Percentiles rank a stretch among this genome's conserved stretches.
phyloP scores from a whole-genome alignment of 2,888 invertebrate species.

The Ypsolopha scabrella region DNA sequence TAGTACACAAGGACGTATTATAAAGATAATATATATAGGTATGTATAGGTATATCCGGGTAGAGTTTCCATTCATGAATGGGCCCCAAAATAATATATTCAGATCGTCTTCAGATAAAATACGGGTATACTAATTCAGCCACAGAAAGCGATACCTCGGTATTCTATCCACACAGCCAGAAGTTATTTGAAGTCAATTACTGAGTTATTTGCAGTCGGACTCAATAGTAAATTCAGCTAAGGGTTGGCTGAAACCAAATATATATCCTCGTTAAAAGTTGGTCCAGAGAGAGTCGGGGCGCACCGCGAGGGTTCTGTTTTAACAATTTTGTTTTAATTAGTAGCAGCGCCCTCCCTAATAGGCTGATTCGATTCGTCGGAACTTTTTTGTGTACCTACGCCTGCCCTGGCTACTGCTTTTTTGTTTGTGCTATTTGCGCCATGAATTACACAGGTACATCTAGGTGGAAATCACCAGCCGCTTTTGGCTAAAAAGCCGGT shows the following conservation, averaged over 20 bases:
- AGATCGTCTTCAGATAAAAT: no score
- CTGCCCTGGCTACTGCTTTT: constrained; percentile 6
- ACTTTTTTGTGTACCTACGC: constrained; percentile 20
- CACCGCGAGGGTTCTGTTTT: constrained; percentile 45
- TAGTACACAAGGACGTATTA: no score
- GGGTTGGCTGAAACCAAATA: constrained; percentile 67
- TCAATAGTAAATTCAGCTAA: constrained; percentile 67
- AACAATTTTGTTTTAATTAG: constrained; percentile 70
- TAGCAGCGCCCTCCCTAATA: constrained; percentile 50
- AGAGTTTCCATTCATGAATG: no score
- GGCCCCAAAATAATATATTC: no score
- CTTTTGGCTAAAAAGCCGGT: no score
- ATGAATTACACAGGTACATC: no score
- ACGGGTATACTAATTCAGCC: background rate
- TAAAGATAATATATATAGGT: no score
- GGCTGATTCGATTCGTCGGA: constrained; percentile 45
- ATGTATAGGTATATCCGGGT: no score
- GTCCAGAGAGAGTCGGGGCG: constrained; percentile 41
- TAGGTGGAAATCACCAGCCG: no score
- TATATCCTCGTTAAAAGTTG: constrained; percentile 68
- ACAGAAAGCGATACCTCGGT: constrained; percentile 24
- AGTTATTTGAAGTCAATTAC: constrained; percentile 67
- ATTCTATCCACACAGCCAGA: constrained; percentile 43
- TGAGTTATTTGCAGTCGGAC: constrained; percentile 65
- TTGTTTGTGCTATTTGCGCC: background rate